Percentiles rank a stretch among this genome's conserved stretches.
phyloP scores from a whole-genome alignment of 2,113 vertebrate genomes.

The Lates calcarifer region DNA sequence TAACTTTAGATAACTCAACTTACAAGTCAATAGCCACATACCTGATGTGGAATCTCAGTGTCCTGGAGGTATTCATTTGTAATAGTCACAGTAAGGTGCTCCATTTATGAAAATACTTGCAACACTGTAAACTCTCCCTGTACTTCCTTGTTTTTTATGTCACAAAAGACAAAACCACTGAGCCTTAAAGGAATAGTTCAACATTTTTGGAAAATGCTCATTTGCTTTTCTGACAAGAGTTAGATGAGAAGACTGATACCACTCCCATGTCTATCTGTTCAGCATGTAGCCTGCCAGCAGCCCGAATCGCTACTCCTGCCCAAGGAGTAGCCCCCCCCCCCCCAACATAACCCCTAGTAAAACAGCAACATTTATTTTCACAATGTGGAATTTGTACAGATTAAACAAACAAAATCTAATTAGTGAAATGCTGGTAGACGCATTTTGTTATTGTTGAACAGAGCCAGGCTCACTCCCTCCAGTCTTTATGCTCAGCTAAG shows the following conservation, averaged over 20 bases:
- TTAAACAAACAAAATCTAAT: background rate
- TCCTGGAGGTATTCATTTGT: background rate
- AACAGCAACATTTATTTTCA: background rate
- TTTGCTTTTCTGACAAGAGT: background rate
- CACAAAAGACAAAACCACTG: background rate
- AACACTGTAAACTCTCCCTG: background rate
- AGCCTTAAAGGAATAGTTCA: background rate
- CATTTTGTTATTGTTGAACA: too few relatives aligned
- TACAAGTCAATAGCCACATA: background rate
- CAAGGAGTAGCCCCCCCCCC: background rate
- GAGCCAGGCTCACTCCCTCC: background rate
- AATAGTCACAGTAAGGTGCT: background rate
- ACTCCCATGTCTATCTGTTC: background rate
- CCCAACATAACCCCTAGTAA: background rate
- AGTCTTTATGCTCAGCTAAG: conserved; percentile 23
- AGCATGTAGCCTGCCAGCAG: background rate
- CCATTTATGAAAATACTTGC: background rate
- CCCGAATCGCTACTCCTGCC: background rate
- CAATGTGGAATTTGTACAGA: background rate
- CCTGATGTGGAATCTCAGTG: conserved; percentile 1
- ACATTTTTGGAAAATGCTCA: background rate
- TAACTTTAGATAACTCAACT: background rate
- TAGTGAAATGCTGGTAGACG: too few relatives aligned
- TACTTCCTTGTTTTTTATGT: background rate
- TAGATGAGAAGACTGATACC: background rate